A percentile compares a stretch with the other conserved stretches of the same genome.
phyloP scores from a whole-genome alignment of 53 echinoderm and acorn worm genomes.

The Pentamera pediparva region DNA sequence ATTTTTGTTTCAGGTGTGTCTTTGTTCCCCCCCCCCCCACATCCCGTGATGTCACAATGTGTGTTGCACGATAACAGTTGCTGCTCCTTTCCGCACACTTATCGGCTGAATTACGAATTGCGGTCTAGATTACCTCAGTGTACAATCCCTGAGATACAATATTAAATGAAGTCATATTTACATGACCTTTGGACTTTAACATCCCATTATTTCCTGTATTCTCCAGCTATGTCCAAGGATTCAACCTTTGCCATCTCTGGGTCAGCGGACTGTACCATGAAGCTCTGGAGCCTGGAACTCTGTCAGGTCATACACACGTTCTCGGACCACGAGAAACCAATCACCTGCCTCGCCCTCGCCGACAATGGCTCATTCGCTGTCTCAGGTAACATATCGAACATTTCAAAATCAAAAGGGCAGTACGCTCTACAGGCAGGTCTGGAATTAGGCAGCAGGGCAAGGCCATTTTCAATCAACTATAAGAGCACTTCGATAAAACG shows the following conservation, averaged over 20 bases:
- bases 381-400: constrained; percentile 71
- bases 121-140: no score
- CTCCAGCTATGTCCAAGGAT: constrained; percentile 81
- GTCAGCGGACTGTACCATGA: constrained; percentile 74
- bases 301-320: constrained; percentile 78
- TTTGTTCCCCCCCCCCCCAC: no score
- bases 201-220: not conserved
- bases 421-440: no score
- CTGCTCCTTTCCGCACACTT: no score
- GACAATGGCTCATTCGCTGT: constrained; percentile 91
- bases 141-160: no score
- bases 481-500: not conserved
- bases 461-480: not conserved
- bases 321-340: constrained; percentile 78
- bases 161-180: no score
- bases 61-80: no score
- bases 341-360: constrained; percentile 84
- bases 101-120: no score
- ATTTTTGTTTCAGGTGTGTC: no score
- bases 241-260: constrained; percentile 85
- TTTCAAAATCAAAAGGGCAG: no score
- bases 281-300: constrained; percentile 89
- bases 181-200: not conserved
- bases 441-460: no score
- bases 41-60: no score